Conservation (phyloP, 2,113 vertebrate species). For the Pithys albifrons region DNA sequence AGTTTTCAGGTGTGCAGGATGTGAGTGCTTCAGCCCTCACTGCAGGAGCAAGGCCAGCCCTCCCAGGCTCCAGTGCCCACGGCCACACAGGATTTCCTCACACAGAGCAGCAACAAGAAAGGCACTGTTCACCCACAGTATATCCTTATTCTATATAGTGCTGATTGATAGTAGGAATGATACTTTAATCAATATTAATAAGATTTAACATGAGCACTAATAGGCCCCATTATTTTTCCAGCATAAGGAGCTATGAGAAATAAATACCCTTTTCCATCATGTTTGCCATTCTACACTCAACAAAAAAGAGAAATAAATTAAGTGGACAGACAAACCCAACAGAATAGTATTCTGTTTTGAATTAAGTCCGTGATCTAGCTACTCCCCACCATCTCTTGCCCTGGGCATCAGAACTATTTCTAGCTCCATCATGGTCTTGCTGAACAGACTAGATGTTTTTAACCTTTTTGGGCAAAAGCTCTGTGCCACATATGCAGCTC, state of each 20-base stretch:
- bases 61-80: rapidly evolving
- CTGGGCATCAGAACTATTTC: neutral
- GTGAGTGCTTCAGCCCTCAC: neutral
- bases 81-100: rapidly evolving
- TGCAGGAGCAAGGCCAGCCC: neutral
- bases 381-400: neutral
- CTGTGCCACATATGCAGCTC: neutral
- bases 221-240: neutral
- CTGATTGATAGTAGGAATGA: neutral
- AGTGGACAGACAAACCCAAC: neutral
- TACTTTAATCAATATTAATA: neutral
- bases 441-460: neutral
- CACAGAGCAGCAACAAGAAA: rapidly evolving
- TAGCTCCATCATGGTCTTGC: neutral
- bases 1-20: rapidly evolving
- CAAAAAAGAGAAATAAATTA: neutral
- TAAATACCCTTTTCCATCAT: neutral
- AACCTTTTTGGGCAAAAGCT: neutral
- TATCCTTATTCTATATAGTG: neutral
- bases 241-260: neutral
- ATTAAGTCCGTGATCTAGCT: neutral
- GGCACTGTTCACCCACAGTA: neutral
- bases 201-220: neutral
- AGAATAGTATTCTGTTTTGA: neutral
- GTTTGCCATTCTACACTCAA: neutral